Conservation (phyloP, 2,113 vertebrate genomes). For the Cnemophilus loriae region DNA sequence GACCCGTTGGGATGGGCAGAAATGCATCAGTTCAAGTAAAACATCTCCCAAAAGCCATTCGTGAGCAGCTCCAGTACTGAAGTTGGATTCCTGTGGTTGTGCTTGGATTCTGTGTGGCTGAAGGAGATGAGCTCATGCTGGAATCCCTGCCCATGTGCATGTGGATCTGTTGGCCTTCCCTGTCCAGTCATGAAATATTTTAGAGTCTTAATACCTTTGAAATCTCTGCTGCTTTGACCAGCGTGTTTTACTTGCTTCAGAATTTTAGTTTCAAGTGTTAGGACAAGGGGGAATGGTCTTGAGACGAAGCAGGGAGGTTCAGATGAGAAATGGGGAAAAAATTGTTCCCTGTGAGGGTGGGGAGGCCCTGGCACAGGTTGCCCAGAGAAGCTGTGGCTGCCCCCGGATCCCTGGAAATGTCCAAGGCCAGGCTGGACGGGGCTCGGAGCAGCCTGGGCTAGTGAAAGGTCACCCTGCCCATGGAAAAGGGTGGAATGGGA, state of each 20-base stretch:
- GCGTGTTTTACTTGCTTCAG: not conserved
- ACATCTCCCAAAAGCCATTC: not conserved
- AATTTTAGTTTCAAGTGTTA: not conserved
- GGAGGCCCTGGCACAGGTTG: not conserved
- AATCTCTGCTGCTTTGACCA: not conserved
- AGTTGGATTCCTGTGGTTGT: not conserved
- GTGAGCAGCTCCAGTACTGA: not conserved
- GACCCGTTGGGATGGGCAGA: not conserved
- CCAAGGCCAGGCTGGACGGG: accelerated
- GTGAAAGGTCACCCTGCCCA: not conserved
- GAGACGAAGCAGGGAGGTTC: not conserved
- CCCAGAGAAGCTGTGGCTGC: not conserved
- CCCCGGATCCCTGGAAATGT: not conserved
- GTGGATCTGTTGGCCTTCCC: not conserved
- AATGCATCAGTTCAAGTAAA: not conserved
- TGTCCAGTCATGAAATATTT: not conserved
- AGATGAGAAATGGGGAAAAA: not conserved
- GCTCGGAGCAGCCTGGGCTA: not conserved
- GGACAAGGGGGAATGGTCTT: not conserved
- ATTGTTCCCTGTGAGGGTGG: not conserved
- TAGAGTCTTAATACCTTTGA: not conserved
- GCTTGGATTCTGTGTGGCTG: not conserved
- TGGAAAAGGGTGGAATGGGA: not conserved
- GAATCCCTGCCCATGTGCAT: not conserved
- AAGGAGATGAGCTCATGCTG: not conserved